Percentiles rank a stretch among this genome's conserved stretches.
phyloP scores from a whole-genome alignment of 1,140 invertebrate species.

The Bathynomus jamesi region DNA sequence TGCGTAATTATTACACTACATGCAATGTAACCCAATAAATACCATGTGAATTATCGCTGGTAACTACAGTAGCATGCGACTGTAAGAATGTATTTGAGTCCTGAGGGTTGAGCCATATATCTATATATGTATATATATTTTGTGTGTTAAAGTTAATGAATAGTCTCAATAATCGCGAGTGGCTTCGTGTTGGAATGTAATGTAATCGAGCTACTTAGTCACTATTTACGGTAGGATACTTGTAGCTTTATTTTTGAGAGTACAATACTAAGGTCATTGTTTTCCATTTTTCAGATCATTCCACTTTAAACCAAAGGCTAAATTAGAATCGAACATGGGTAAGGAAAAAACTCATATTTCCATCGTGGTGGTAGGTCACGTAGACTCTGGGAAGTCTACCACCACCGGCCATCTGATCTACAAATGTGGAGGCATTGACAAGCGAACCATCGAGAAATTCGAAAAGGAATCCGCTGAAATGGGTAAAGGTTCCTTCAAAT shows the following conservation, averaged over 20 bases:
- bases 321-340: slow-evolving; percentile 52
- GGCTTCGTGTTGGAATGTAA: too few species aligned
- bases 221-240: too few species aligned
- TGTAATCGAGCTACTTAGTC: too few species aligned
- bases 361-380: slow-evolving; percentile 95
- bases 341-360: slow-evolving; percentile 97
- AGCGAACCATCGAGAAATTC: slow-evolving; percentile 91
- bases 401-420: slow-evolving; percentile 92
- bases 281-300: too few species aligned
- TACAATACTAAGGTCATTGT: too few species aligned
- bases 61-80: too few species aligned
- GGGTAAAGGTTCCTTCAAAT: slow-evolving; percentile 96
- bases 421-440: slow-evolving; percentile 95
- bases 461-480: slow-evolving; percentile 88
- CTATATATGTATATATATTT: slow-evolving; percentile 7
- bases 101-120: background rate
- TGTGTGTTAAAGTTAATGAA: background rate
- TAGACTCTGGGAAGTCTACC: slow-evolving; percentile 93
- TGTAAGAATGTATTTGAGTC: background rate
- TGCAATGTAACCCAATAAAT: too few species aligned
- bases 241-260: too few species aligned
- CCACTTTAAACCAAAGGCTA: too few species aligned
- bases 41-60: too few species aligned
- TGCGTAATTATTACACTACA: too few species aligned
- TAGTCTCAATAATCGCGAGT: too few species aligned